Conservation (phyloP, 2,113 vertebrate genomes). For the Xenopus borealis region DNA sequence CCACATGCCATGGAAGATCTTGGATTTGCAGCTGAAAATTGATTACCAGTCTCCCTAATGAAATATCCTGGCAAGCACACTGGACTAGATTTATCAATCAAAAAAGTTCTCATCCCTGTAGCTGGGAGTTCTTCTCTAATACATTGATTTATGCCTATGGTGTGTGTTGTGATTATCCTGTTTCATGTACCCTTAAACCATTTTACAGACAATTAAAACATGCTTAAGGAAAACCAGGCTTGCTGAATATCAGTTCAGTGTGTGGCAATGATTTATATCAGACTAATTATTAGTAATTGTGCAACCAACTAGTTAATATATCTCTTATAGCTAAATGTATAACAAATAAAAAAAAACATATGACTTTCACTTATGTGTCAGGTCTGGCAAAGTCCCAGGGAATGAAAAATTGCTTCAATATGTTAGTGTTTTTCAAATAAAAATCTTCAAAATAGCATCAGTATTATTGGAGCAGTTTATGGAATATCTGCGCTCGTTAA, state of each 20-base stretch:
- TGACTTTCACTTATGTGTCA: not conserved
- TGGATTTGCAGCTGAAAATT: not conserved
- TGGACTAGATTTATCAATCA: not conserved
- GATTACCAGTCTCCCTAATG: not conserved
- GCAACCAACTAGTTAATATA: not conserved
- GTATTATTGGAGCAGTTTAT: not conserved
- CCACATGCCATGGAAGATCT: not conserved
- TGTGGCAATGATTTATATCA: not conserved
- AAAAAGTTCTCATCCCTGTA: not conserved
- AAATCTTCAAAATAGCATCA: slow-evolving; percentile 11
- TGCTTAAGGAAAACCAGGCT: not conserved
- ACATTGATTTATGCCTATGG: not conserved
- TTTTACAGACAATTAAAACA: not conserved
- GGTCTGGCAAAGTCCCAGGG: not conserved
- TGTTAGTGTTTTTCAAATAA: not conserved
- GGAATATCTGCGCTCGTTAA: not conserved
- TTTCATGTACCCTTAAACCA: not conserved
- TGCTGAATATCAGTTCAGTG: not conserved
- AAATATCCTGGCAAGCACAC: too few species aligned
- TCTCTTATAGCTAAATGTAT: not conserved
- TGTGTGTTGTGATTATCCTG: not conserved
- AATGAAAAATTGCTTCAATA: slow-evolving; percentile 9
- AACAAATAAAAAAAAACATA: not conserved
- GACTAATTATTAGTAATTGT: not conserved
- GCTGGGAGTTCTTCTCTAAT: not conserved